Conservation (phyloP, 2,797 vertebrate genomes). For the Tolypeutes matacus region DNA sequence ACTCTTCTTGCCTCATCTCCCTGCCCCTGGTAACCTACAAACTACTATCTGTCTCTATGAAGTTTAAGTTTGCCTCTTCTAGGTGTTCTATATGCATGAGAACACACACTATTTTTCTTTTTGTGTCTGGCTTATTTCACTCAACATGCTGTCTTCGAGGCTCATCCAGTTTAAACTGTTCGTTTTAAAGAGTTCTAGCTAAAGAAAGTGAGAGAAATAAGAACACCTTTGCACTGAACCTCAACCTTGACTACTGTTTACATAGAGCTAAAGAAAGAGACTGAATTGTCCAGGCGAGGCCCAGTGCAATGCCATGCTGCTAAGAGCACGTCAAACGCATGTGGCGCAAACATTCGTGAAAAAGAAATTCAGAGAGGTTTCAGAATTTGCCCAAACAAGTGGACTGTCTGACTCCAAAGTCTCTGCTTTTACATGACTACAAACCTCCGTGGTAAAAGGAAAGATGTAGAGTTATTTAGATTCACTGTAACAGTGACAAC, state of each 20-base stretch:
- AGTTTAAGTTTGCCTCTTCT: too few species aligned
- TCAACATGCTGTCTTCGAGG: too few species aligned
- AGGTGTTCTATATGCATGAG: too few species aligned
- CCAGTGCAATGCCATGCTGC: background rate
- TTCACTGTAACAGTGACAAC: background rate
- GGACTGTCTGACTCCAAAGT: background rate
- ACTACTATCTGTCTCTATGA: too few species aligned
- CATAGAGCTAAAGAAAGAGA: background rate
- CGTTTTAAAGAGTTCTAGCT: background rate
- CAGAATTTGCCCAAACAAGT: background rate
- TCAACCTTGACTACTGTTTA: background rate
- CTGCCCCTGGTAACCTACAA: too few species aligned
- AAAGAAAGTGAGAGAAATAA: background rate
- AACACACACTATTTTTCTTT: too few species aligned
- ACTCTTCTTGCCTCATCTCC: too few species aligned
- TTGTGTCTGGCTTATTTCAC: too few species aligned
- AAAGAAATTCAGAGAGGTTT: too few species aligned
- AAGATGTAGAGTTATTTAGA: background rate
- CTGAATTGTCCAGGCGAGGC: background rate
- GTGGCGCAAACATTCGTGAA: rapidly evolving
- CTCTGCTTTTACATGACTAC: background rate
- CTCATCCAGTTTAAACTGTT: background rate
- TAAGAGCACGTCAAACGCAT: too few species aligned
- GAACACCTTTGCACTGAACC: background rate
- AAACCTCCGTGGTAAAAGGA: background rate